Evolutionary conservation across 2,113 vertebrate species (phyloP), one percentile per base, ranked within the genome.

Genomic region (Phasianus colchicus): DNA sequence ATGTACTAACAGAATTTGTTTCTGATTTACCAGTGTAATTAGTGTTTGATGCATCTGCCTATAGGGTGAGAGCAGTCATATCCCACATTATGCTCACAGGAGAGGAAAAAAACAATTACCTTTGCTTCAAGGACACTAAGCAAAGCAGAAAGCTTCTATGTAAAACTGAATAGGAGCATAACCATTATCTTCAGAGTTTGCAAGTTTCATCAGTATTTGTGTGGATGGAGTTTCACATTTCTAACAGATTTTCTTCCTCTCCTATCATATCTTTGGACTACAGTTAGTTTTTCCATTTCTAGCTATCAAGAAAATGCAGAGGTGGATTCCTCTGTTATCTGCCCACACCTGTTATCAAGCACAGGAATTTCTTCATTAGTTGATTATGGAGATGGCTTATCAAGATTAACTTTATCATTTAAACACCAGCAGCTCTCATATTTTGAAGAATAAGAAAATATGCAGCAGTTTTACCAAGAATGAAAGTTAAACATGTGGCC

Each of bases 101-200:
- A 91, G 89, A 96, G 75, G 92, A 94, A 88, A 94, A 97, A 95
- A 90, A 10, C 92, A 85, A 96, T 96, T 93, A 95, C 93, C 75
- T 96, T 97, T 92, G 83, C 88, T 94, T 96, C 92, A 93, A 94
- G 95, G 89, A 96, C 95, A 88, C 60, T 76, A 85, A 95, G 89
- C 78, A 96, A 95, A 84, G 86, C 93, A 93, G 83, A 97, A 95
- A 82, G 29, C 22, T 73, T 76, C 61, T 96, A 72, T 84, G 47
- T 78, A 77, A 78, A 93, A 93, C 32, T 65, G 84, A 96, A 92
- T 61, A 36, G 77, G 86, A 96, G 36, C 54, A 71, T 93, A 85
- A 78, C 30, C 32, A 95, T 96, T 88, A 84, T 71, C 50, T 96
- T 92, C 69, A 74, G 57, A 43, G 24, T 90, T 29, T 90, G 70